phyloP scores from a whole-genome alignment of 2,888 invertebrate species.

The Chrysolina americana region DNA sequence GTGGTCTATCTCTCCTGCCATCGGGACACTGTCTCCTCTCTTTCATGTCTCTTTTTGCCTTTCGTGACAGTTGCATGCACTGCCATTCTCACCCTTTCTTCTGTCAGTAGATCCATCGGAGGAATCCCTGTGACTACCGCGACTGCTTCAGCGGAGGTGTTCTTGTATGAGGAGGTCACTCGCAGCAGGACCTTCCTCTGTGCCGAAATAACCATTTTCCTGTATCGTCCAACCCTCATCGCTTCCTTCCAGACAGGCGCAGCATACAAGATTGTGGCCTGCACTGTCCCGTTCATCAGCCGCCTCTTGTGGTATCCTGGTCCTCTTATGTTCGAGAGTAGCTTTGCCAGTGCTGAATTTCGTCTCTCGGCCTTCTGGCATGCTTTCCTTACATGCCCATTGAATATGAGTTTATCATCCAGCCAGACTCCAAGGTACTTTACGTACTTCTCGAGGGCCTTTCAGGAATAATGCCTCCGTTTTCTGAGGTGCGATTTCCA shows the following conservation, averaged over 20 bases:
- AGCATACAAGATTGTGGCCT: not conserved
- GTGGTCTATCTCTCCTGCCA: too few relatives aligned
- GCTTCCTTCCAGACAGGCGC: too few relatives aligned
- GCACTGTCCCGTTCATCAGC: not conserved
- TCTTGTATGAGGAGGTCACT: not conserved
- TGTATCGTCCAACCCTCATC: not conserved
- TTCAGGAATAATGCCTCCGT: conserved; percentile 13
- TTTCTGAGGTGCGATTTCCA: conserved; percentile 22
- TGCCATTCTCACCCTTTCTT: too few relatives aligned
- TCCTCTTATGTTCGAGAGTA: too few relatives aligned
- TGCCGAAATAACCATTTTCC: not conserved
- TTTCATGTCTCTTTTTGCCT: too few relatives aligned
- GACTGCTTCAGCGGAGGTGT: not conserved
- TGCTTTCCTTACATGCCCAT: not conserved
- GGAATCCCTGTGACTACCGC: too few relatives aligned
- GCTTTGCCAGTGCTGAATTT: not conserved
- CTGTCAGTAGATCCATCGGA: too few relatives aligned
- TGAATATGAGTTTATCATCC: not conserved
- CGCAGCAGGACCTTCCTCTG: not conserved
- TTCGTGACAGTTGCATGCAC: too few relatives aligned
- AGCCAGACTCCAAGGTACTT: too few relatives aligned
- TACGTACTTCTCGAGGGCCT: not conserved
- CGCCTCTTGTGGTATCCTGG: too few relatives aligned
- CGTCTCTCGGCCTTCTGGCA: not conserved
- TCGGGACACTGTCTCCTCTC: too few relatives aligned